Evolutionary conservation across 2,888 invertebrate genomes (phyloP).

Genomic region (Plusia festucae): DNA sequence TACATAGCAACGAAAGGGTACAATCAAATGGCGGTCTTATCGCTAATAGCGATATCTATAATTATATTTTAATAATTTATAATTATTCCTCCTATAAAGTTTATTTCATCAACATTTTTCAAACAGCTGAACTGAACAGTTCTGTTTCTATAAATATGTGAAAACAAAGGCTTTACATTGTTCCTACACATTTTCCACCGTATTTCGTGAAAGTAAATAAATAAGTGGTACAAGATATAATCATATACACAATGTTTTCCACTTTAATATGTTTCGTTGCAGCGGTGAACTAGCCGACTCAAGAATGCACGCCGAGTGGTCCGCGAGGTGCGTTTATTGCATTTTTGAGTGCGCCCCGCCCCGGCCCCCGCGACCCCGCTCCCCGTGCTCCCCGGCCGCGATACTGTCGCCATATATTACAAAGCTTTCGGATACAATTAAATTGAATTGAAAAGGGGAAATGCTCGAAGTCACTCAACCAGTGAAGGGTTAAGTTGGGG

Average conservation of each 20-base stretch:
- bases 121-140: neutral
- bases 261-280: slow-evolving; percentile 55
- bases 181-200: neutral
- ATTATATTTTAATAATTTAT: too few species aligned
- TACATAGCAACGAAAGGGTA: too few species aligned
- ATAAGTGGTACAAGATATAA: slow-evolving; percentile 31
- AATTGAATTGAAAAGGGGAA: slow-evolving; percentile 1
- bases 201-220: slow-evolving; percentile 25
- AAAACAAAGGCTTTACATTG: neutral
- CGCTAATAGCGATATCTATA: too few species aligned
- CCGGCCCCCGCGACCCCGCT: neutral
- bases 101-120: neutral
- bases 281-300: slow-evolving; percentile 39
- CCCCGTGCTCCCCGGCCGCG: slow-evolving; percentile 1
- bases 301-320: slow-evolving; percentile 58
- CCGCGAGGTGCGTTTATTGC: slow-evolving; percentile 74
- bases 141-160: neutral
- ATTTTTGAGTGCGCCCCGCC: slow-evolving; percentile 69
- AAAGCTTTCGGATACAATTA: slow-evolving; percentile 19
- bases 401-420: slow-evolving; percentile 30
- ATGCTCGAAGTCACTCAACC: slow-evolving; percentile 7
- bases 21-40: too few species aligned
- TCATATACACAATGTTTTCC: slow-evolving; percentile 47
- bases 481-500: slow-evolving; percentile 2
- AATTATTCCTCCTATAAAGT: too few species aligned